A percentile compares a stretch with the other conserved stretches of the same genome.
Conservation (phyloP, 2,113 vertebrate genomes). For the Festucalex cinctus region DNA sequence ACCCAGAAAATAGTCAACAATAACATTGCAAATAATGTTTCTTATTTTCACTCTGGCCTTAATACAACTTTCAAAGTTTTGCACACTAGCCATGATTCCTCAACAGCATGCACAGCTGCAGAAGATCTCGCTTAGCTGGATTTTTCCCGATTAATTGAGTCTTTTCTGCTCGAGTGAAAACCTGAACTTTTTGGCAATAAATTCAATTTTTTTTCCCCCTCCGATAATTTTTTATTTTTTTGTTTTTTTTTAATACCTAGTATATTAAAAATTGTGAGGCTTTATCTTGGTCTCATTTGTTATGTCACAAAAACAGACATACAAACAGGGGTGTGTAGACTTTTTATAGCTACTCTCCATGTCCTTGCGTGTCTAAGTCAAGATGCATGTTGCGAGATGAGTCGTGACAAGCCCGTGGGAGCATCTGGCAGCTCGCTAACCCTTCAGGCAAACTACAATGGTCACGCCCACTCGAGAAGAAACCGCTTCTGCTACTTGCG, state of each 20-base stretch:
- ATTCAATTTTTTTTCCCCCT: too few species aligned
- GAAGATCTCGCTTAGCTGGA: too few species aligned
- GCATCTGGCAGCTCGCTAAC: slow-evolving; percentile 50
- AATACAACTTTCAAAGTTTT: too few species aligned
- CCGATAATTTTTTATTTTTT: too few species aligned
- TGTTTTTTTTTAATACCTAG: too few species aligned
- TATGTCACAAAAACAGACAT: not conserved
- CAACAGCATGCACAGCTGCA: too few species aligned
- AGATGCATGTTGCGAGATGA: slow-evolving; percentile 28
- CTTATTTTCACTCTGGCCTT: too few species aligned
- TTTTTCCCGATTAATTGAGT: too few species aligned
- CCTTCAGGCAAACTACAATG: slow-evolving; percentile 29
- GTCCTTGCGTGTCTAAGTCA: not conserved
- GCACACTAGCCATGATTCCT: too few species aligned
- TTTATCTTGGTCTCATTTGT: not conserved
- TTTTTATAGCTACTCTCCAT: not conserved
- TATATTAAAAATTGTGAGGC: not conserved
- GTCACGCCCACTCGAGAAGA: slow-evolving; percentile 35
- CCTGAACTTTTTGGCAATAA: too few species aligned
- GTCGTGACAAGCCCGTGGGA: slow-evolving; percentile 20
- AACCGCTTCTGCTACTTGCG: slow-evolving; percentile 3
- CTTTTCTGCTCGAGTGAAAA: too few species aligned
- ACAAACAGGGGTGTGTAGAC: not conserved
- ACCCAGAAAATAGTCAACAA: not conserved
- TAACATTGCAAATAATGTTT: too few species aligned